Conservation (phyloP, 2,888 invertebrate species). For the Prostheceraeus crozeri region DNA sequence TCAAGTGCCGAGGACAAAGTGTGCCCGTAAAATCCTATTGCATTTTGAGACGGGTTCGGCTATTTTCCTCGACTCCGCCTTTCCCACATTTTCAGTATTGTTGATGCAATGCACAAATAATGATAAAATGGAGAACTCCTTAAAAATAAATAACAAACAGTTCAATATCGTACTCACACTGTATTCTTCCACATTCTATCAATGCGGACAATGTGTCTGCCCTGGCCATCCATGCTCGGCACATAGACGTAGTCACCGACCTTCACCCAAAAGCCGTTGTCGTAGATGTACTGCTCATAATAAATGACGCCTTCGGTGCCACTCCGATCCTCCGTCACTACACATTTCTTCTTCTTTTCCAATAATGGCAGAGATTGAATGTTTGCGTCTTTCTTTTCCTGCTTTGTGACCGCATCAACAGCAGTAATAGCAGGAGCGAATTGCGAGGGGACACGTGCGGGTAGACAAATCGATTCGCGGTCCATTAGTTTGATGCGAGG, state of each 20-base stretch:
- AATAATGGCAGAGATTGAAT: not conserved
- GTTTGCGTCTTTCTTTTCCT: not conserved
- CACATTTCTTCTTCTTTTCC: not conserved
- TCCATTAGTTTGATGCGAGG: not conserved
- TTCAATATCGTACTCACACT: too few relatives aligned
- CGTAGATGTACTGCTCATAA: constrained; percentile 83
- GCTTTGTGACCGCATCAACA: not conserved
- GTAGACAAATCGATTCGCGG: constrained; percentile 11
- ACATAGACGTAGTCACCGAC: constrained; percentile 81
- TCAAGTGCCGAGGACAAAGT: too few relatives aligned
- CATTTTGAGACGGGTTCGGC: too few relatives aligned
- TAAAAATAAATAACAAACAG: too few relatives aligned
- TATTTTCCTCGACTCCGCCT: too few relatives aligned
- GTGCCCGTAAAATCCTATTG: too few relatives aligned
- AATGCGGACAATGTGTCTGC: constrained; percentile 25
- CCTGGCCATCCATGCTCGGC: constrained; percentile 56
- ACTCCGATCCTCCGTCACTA: constrained; percentile 35
- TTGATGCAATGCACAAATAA: too few relatives aligned
- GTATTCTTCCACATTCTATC: constrained; percentile 38
- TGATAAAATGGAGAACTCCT: too few relatives aligned
- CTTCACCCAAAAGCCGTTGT: constrained; percentile 59
- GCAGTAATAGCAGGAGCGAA: not conserved
- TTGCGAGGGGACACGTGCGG: not conserved
- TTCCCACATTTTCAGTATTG: too few relatives aligned
- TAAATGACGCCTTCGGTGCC: constrained; percentile 57